Evolutionary conservation across 2,888 invertebrate genomes (phyloP).

Genomic region (Tetranychus truncatus): DNA sequence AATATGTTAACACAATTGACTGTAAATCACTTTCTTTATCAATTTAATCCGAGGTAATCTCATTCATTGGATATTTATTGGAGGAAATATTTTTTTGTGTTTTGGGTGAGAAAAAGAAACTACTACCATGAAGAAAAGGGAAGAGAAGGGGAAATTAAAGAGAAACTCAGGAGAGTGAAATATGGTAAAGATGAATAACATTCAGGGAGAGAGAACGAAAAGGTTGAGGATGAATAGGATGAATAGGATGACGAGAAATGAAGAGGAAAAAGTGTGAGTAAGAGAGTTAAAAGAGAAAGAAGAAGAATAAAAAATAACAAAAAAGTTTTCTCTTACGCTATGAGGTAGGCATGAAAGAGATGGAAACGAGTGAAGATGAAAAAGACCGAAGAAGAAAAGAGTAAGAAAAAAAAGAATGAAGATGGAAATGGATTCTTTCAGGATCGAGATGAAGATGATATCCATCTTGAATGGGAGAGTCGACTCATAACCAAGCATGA

Average conservation of each 20-base stretch:
- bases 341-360: background rate
- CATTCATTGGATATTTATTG: background rate
- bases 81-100: background rate
- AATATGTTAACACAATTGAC: background rate
- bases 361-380: background rate
- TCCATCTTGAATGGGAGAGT: constrained; percentile 4
- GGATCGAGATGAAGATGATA: constrained; percentile 1
- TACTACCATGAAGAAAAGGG: background rate
- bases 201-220: background rate
- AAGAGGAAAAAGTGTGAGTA: background rate
- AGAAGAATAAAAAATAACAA: constrained; percentile 10
- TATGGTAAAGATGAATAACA: background rate
- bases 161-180: background rate
- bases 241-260: background rate
- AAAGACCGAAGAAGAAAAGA: background rate
- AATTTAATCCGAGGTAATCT: background rate
- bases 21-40: background rate
- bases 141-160: background rate
- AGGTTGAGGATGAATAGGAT: background rate
- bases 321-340: background rate
- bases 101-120: background rate
- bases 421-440: constrained; percentile 1
- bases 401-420: background rate
- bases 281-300: constrained; percentile 2
- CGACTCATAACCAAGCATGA: constrained; percentile 2